Base-by-base conservation (phyloP, 1,140 invertebrate genomes). In the Trichogramma pretiosum region DNA sequence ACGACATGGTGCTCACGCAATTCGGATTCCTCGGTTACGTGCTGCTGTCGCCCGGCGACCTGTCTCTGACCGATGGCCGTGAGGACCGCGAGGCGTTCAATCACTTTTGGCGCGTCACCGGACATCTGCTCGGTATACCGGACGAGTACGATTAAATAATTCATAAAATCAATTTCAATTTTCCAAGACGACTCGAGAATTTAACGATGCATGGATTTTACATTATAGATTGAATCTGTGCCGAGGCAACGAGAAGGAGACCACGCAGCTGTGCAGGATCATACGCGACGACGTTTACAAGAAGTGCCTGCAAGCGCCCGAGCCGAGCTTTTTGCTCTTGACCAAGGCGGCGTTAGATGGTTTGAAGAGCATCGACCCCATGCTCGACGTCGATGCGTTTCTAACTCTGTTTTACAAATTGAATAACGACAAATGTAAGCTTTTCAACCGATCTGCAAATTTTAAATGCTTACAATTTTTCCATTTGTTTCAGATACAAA, bases 71-170 rank as follows among this genome's bases (percentile, higher is more conserved):
- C 5, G 50, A 68, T 5, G 56, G 62, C 1, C 59, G 63, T 8
- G 54, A 72, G 8, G 69, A 78, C n/a, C 77, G 79, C 30, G 78
- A 83, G 49, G 80, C 77, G 7, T 81, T 85, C 33, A 66, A 83
- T 17, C 87, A 92, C 64, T 80, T 88, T 52, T 92, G 88, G 88
- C 74, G 81, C 35, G 79, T 85, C 5, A 77, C 89, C 18, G 87
- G 87, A 1, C 75, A 84, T 56, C 59, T 85, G 48, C 67, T 92
- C 43, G 89, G 86, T 1, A 78, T 92, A 13, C 75, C 85, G 41
- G 85, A 93, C 56, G 76, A 74, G 76, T 83, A 63, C 56, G 58
- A 55, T n/a, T n/a, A n/a, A n/a, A n/a, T n/a, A n/a, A n/a, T 11
- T 9, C 9, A n/a, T n/a, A n/a, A n/a, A n/a, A n/a, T n/a, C n/a